Percentiles rank a stretch among this genome's conserved stretches.
Evolutionary conservation across 2,888 invertebrate genomes (phyloP).

Genomic region (Coenonympha glycerion): DNA sequence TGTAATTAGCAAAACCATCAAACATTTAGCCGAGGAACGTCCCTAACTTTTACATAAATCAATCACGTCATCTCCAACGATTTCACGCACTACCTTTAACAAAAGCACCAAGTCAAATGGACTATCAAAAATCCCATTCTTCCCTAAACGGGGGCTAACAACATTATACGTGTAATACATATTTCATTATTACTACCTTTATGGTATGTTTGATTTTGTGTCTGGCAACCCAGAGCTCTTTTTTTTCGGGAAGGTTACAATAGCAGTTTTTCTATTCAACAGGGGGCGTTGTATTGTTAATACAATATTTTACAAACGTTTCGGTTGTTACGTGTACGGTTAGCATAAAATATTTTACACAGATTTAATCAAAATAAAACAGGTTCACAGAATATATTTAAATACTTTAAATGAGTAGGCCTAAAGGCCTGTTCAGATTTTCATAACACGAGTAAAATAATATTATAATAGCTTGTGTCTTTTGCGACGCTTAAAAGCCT

Average conservation of each 20-base stretch:
- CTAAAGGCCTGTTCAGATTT: too few species aligned
- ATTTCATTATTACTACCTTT: constrained; percentile 74
- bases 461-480: too few species aligned
- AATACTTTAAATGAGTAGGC: too few species aligned
- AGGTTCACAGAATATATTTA: too few species aligned
- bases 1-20: constrained; percentile 59
- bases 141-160: constrained; percentile 66
- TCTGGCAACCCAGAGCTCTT: constrained; percentile 61
- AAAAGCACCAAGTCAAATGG: constrained; percentile 69
- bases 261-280: constrained; percentile 49
- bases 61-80: constrained; percentile 61
- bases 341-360: constrained; percentile 4
- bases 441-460: too few species aligned
- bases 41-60: constrained; percentile 52
- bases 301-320: constrained; percentile 55
- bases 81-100: constrained; percentile 69
- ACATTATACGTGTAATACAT: constrained; percentile 76
- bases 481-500: too few species aligned
- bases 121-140: constrained; percentile 60
- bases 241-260: constrained; percentile 45
- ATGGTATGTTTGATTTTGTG: constrained; percentile 70
- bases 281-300: constrained; percentile 74
- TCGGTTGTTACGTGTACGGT: constrained; percentile 35
- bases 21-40: constrained; percentile 29
- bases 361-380: too few species aligned